These are phyloP conservation scores for Biston betularia DNA, from an alignment of 2,888 invertebrate genomes.

Conservation along the genomic window DNA sequence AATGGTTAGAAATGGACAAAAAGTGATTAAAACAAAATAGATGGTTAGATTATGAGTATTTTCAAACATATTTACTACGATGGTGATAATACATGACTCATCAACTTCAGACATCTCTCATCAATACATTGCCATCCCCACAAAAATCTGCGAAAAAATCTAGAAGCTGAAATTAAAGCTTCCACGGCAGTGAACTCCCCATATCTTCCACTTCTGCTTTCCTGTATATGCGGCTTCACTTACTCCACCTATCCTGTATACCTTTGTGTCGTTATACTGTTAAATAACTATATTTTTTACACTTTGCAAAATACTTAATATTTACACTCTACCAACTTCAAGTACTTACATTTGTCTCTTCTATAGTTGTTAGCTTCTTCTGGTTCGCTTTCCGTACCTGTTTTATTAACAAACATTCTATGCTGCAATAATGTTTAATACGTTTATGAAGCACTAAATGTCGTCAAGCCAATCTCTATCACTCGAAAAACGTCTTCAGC, in stretches of 20 bases:
- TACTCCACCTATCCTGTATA: conserved; percentile 56
- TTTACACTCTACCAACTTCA: conserved; percentile 49
- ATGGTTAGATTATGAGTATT: conserved; percentile 28
- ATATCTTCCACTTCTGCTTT: conserved; percentile 70
- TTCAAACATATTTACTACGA: conserved; percentile 21
- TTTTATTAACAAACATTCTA: conserved; percentile 46
- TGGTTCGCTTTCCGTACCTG: conserved; percentile 44
- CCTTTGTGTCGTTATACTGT: conserved; percentile 39
- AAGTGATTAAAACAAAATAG: conserved; percentile 21
- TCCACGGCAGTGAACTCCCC: conserved; percentile 67
- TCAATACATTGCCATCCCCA: conserved; percentile 56
- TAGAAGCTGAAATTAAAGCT: conserved; percentile 54
- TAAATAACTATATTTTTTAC: conserved; percentile 17
- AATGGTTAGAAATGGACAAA: conserved; percentile 26
- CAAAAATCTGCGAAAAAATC: conserved; percentile 34
- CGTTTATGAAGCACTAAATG: conserved; percentile 33
- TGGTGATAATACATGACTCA: conserved; percentile 47
- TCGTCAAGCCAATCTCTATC: conserved; percentile 36
- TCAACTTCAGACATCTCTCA: conserved; percentile 55
- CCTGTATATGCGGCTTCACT: conserved; percentile 69
- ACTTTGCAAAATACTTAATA: conserved; percentile 34
- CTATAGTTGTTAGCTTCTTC: conserved; percentile 45
- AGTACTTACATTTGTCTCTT: conserved; percentile 51
- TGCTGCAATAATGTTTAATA: conserved; percentile 22
- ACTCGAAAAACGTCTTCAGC: conserved; percentile 40